phyloP scores from a whole-genome alignment of 2,797 vertebrate species.

The Pterois miles region DNA sequence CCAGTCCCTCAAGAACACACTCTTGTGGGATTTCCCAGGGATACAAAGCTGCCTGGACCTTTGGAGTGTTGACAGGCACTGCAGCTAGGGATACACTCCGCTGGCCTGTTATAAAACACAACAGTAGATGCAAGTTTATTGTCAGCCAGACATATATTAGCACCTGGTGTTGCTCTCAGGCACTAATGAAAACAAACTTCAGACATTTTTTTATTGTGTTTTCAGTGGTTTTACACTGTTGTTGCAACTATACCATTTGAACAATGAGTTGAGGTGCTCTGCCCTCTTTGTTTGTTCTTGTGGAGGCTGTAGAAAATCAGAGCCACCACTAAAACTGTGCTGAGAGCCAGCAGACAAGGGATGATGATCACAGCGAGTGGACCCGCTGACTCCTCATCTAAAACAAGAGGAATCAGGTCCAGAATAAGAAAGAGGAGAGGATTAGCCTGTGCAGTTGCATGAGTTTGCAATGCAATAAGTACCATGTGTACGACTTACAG shows the following conservation, averaged over 20 bases:
- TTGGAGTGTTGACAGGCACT: conserved; percentile 8
- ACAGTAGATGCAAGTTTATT: not conserved
- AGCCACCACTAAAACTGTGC: conserved; percentile 66
- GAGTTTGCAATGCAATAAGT: not conserved
- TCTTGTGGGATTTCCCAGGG: conserved; percentile 72
- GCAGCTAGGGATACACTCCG: conserved; percentile 21
- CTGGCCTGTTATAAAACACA: conserved; percentile 41
- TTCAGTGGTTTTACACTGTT: not conserved
- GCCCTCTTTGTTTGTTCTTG: conserved; percentile 48
- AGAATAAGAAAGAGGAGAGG: not conserved
- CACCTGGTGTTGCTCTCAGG: not conserved
- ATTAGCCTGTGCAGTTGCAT: not conserved
- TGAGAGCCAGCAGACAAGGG: conserved; percentile 70
- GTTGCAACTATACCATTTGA: conserved; percentile 19
- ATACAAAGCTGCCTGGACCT: conserved; percentile 42
- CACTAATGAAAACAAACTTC: not conserved
- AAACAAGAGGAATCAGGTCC: not conserved
- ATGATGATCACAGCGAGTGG: conserved; percentile 71
- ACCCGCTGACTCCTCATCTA: conserved; percentile 68
- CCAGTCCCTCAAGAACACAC: conserved; percentile 60
- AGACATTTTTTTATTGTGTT: not conserved
- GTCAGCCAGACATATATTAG: not conserved
- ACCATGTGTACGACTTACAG: conserved; percentile 48
- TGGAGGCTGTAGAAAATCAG: conserved; percentile 69
- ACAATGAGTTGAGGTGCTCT: not conserved